Percentiles rank a stretch among this genome's conserved stretches.
phyloP scores from a whole-genome alignment of 1,140 invertebrate species.

The Arctopsyche grandis region DNA sequence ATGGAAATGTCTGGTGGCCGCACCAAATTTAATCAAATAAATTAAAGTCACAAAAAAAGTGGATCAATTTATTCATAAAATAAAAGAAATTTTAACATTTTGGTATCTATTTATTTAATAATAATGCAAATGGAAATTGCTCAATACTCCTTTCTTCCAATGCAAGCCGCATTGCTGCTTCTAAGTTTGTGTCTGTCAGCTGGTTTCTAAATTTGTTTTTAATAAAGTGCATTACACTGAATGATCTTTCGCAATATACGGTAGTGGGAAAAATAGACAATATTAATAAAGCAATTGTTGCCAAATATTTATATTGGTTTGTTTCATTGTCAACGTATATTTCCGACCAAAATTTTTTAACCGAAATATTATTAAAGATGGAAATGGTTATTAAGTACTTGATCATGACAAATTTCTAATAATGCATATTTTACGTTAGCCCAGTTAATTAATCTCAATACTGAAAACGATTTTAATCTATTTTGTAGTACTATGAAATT shows the following conservation, averaged over 20 bases:
- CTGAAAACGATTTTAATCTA: too few species aligned
- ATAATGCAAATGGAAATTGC: neutral
- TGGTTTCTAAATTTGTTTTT: slow-evolving; percentile 8
- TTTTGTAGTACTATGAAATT: neutral
- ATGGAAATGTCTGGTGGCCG: slow-evolving; percentile 3
- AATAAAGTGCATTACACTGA: neutral
- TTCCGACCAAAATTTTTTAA: slow-evolving; percentile 4
- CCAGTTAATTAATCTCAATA: too few species aligned
- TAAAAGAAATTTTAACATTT: slow-evolving; percentile 14
- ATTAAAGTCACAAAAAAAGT: neutral
- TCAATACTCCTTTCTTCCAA: too few species aligned
- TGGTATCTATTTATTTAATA: slow-evolving; percentile 10
- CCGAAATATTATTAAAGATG: neutral
- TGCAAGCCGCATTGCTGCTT: too few species aligned
- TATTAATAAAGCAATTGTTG: neutral
- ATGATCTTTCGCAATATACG: neutral
- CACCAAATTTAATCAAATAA: slow-evolving; percentile 3
- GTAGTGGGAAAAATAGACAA: neutral
- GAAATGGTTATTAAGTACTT: slow-evolving; percentile 10
- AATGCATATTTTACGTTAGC: slow-evolving; percentile 13
- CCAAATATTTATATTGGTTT: neutral
- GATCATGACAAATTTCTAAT: slow-evolving; percentile 8
- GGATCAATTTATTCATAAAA: neutral
- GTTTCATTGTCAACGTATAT: neutral
- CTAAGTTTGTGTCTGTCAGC: neutral